phyloP scores from a whole-genome alignment of 2,797 vertebrate species.

The Gobio occitaniae region DNA sequence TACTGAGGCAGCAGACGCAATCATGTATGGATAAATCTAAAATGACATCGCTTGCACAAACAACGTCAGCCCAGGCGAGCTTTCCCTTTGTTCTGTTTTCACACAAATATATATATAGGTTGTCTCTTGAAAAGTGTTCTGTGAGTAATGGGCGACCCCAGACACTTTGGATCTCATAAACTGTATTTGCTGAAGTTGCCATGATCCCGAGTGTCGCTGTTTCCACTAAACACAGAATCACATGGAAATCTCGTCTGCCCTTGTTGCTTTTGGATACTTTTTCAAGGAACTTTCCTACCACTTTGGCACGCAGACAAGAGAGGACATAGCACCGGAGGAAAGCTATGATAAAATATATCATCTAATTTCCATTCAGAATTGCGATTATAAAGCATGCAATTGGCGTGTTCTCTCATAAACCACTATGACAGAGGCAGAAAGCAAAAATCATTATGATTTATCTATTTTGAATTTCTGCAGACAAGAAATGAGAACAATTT shows the following conservation, averaged over 20 bases:
- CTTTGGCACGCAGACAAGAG: conserved; percentile 34
- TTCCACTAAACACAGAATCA: conserved; percentile 50
- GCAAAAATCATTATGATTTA: conserved; percentile 25
- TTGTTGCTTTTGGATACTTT: conserved; percentile 58
- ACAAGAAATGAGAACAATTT: conserved; percentile 17
- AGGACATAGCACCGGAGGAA: conserved; percentile 27
- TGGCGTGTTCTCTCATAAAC: conserved; percentile 26
- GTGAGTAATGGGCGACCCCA: conserved; percentile 22
- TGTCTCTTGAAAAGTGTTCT: conserved; percentile 33
- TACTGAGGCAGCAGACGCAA: background rate
- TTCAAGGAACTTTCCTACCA: conserved; percentile 52
- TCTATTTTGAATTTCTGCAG: conserved; percentile 31
- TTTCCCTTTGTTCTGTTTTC: conserved; percentile 18
- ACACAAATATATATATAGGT: conserved; percentile 6
- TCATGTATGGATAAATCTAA: conserved; percentile 6
- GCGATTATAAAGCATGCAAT: conserved; percentile 28
- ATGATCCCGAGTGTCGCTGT: conserved; percentile 38
- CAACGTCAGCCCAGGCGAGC: background rate
- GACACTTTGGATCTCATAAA: conserved; percentile 17
- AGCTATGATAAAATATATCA: conserved; percentile 40
- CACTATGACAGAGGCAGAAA: conserved; percentile 35
- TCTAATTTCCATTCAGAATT: conserved; percentile 42
- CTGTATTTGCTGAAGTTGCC: conserved; percentile 39
- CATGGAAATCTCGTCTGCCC: conserved; percentile 51
- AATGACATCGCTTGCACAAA: conserved; percentile 21